Evolutionary conservation across 2,797 vertebrate genomes (phyloP).

Genomic region (Myotis pilosus): DNA sequence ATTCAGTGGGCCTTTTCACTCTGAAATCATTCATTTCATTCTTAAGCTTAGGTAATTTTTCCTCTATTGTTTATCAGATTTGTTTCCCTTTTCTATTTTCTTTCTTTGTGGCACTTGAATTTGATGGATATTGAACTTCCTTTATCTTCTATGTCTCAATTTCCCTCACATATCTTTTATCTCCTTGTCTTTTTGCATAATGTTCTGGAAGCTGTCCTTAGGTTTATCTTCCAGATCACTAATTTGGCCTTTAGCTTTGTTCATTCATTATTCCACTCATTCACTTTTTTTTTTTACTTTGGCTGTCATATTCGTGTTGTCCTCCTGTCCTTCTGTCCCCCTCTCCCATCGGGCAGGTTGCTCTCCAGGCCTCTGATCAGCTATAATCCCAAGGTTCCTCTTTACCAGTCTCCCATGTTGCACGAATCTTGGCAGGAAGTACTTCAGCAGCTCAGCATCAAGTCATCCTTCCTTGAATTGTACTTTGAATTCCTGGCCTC

Average conservation of each 20-base stretch:
- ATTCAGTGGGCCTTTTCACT: background rate
- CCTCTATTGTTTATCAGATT: background rate
- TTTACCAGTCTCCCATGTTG: background rate
- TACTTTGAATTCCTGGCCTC: conserved; percentile 36
- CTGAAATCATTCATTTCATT: background rate
- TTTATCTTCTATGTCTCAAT: background rate
- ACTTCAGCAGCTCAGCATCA: conserved; percentile 37
- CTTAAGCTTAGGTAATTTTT: background rate
- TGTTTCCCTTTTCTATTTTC: background rate
- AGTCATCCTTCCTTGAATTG: conserved; percentile 62
- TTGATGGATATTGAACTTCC: background rate
- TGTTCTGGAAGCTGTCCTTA: background rate
- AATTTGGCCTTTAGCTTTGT: background rate
- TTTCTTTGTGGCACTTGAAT: background rate
- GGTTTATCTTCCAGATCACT: background rate
- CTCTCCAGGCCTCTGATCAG: background rate
- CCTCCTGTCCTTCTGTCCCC: background rate
- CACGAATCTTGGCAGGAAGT: conserved; percentile 35
- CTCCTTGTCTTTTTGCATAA: background rate
- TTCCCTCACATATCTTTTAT: background rate
- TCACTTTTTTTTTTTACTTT: background rate
- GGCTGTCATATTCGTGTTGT: background rate
- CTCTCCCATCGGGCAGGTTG: background rate
- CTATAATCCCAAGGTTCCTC: background rate
- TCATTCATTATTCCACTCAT: background rate